These are phyloP conservation scores for Tragelaphus strepsiceros DNA, from an alignment of 2,113 vertebrate species.

Conservation along the genomic window DNA sequence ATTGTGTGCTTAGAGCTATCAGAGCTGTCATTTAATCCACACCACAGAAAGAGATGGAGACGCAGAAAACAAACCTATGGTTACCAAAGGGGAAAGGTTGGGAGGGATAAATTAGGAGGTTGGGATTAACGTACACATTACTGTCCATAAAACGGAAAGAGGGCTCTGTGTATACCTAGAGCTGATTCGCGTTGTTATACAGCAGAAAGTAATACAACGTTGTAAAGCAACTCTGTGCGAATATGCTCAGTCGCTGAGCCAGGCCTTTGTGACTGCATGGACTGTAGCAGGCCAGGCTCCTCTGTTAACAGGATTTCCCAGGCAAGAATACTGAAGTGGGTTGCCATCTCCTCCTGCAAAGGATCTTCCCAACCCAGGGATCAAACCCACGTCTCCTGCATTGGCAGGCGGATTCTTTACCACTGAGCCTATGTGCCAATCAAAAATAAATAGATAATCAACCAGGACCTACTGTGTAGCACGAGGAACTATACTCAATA, in stretches of 20 bases:
- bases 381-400: neutral
- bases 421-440: neutral
- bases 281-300: neutral
- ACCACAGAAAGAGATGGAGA: neutral
- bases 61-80: neutral
- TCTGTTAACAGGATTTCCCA: neutral
- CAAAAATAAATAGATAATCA: neutral
- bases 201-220: neutral
- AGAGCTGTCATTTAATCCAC: fast-evolving
- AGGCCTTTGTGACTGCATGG: neutral
- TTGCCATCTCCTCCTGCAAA: neutral
- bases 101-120: neutral
- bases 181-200: neutral
- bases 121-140: neutral
- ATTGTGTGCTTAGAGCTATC: fast-evolving
- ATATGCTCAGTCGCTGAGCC: neutral
- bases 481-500: neutral
- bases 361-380: neutral
- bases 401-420: neutral
- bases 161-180: neutral
- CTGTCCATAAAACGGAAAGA: neutral
- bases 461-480: neutral
- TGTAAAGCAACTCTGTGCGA: neutral
- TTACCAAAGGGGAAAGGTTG: neutral
- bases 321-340: neutral